Evolutionary conservation across 2,888 invertebrate genomes (phyloP), one percentile per base, ranked within the genome.

Genomic region (Dioctria rufipes): DNA sequence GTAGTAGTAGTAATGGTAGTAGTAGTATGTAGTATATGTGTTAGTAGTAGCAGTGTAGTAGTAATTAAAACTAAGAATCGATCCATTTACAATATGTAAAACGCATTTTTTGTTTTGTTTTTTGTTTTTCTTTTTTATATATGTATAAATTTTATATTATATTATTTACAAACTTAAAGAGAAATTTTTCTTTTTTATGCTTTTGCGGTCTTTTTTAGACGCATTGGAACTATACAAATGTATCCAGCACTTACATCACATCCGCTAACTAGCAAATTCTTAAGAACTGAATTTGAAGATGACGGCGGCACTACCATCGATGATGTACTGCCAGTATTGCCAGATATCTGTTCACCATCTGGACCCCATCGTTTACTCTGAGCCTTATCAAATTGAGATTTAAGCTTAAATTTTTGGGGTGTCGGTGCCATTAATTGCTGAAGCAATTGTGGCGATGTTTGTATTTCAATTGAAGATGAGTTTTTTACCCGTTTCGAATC

Each of bases 241-340:
- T 98, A 98, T 84, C 97, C 98, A 85, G 96, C 95, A 90, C 95
- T 95, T 88, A 95, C 94, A 90, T 98, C 98, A 90, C 96, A 97
- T 86, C 98, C 98, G 92, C 95, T 96, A 90, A 98, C 95, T 91
- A 98, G 92, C 85, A 98, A 93, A 91, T 98, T 98, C 94, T 96
- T 95, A 87, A 98, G 93, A 87, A 98, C 97, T 71, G 89, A 89
- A 65, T 89, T 88, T 13, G 89, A 88, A 65, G 87, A 85, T 80
- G 86, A 86, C 85, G 85, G 5, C 85, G 85, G 3, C 84, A 84
- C 83, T 91, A 91, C 25, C 25, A 25, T 25, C 81, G 83, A 46
- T 81, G 81, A 8, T 81, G 61, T 37, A 81, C 54, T 77, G 80
- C 2, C 77, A 83, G 84, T 75, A 25, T 25, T 25, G 25, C 25